Evolutionary conservation across 2,113 vertebrate genomes (phyloP).

Genomic region (Furnarius figulus): DNA sequence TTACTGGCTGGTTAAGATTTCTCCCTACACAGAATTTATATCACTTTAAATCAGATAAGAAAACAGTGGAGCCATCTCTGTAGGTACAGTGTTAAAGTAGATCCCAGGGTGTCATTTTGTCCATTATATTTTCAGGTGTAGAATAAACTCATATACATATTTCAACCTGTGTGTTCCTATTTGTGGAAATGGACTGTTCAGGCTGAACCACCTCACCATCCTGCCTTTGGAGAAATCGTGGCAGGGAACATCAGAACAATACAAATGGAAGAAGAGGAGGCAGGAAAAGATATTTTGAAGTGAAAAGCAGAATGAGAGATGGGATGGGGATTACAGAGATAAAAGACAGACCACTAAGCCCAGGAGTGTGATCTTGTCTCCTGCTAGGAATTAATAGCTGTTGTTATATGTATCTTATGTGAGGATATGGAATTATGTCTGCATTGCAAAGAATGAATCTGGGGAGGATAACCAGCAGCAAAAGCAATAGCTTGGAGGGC

Average conservation of each 20-base stretch:
- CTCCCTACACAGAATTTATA: neutral
- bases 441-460: neutral
- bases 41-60: neutral
- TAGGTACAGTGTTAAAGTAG: neutral
- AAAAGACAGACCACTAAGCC: neutral
- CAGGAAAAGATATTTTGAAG: neutral
- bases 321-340: neutral
- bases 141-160: neutral
- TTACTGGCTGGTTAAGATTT: neutral
- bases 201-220: accelerated
- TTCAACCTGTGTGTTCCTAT: neutral
- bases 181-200: neutral
- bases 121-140: neutral
- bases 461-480: neutral
- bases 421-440: neutral
- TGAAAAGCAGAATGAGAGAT: neutral
- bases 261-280: neutral
- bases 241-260: neutral
- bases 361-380: neutral
- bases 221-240: neutral
- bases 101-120: neutral
- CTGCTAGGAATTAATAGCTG: neutral
- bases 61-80: neutral
- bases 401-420: neutral
- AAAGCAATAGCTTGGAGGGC: neutral